A percentile compares a stretch with the other conserved stretches of the same genome.
Conservation (phyloP, 2,888 invertebrate species). For the Ophraella communa region DNA sequence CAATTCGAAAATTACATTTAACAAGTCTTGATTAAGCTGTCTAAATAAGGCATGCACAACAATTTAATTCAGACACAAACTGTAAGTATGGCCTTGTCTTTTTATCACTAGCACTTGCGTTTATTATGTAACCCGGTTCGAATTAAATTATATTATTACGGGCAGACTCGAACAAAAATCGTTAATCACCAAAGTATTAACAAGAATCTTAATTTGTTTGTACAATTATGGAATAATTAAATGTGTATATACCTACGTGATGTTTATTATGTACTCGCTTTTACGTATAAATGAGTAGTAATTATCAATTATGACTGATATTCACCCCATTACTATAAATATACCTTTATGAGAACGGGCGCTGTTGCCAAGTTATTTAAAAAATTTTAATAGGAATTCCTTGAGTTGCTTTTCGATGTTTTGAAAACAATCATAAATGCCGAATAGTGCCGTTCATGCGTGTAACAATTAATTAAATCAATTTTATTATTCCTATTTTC, state of each 20-base stretch:
- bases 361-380: neutral
- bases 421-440: too few species aligned
- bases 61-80: constrained; percentile 21
- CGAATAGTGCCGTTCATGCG: too few species aligned
- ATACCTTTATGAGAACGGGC: neutral
- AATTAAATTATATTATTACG: constrained; percentile 1
- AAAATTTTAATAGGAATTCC: too few species aligned
- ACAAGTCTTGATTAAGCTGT: constrained; percentile 28
- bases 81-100: constrained; percentile 20
- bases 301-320: neutral
- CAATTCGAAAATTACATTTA: constrained; percentile 29
- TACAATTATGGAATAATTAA: neutral
- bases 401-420: too few species aligned
- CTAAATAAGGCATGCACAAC: constrained; percentile 32
- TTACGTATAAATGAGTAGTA: too few species aligned
- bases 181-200: neutral
- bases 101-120: constrained; percentile 4
- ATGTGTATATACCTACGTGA: neutral
- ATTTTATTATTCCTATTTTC: neutral
- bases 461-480: neutral
- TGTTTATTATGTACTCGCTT: too few species aligned
- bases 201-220: neutral
- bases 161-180: neutral
- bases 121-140: neutral
- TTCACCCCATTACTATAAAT: neutral